Conservation (phyloP, 2,113 vertebrate genomes). For the Manacus vitellinus region DNA sequence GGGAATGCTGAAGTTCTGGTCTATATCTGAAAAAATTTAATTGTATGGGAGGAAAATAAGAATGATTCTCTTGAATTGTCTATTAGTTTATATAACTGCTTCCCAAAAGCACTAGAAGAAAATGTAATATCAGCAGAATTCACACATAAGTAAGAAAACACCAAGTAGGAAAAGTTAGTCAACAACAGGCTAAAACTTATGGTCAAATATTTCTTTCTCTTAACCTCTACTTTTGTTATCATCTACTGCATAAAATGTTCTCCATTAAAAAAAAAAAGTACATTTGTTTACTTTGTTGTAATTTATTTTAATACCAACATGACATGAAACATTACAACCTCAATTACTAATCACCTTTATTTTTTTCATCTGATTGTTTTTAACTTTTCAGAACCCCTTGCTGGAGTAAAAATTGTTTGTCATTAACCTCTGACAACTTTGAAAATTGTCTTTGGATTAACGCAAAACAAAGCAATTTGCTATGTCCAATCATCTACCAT, state of each 20-base stretch:
- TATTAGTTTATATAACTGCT: neutral
- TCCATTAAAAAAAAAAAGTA: neutral
- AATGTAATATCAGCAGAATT: neutral
- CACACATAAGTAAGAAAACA: neutral
- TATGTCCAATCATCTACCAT: neutral
- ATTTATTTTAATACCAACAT: neutral
- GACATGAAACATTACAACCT: neutral
- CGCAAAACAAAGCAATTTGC: neutral
- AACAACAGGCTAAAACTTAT: neutral
- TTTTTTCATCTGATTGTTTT: neutral
- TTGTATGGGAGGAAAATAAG: neutral
- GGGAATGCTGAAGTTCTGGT: neutral
- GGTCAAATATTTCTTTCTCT: neutral
- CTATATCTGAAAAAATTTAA: neutral
- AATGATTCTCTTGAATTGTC: neutral
- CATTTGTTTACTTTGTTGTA: neutral
- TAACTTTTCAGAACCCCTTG: neutral
- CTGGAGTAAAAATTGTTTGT: neutral
- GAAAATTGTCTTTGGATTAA: slow-evolving; percentile 5
- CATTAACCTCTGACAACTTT: neutral
- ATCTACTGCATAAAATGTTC: neutral
- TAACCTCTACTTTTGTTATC: neutral
- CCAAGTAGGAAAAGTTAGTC: neutral
- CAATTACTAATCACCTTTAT: neutral
- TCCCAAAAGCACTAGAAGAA: neutral